Conservation (phyloP, 2,797 vertebrate genomes). For the Gadopsis marmoratus region DNA sequence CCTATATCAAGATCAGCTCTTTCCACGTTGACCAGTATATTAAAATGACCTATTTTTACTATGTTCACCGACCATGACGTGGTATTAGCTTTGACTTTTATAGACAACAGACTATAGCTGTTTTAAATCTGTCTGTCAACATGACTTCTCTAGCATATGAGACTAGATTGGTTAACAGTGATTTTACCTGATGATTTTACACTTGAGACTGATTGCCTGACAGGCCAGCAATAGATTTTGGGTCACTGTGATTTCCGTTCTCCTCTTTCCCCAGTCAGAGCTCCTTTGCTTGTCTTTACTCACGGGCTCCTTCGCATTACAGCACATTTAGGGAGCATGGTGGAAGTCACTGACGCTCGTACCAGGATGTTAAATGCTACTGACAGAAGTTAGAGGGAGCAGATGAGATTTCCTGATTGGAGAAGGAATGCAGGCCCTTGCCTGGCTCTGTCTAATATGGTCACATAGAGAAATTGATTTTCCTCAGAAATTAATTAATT, state of each 20-base stretch:
- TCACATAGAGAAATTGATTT: slow-evolving; percentile 99
- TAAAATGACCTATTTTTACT: slow-evolving; percentile 53
- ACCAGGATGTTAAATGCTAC: slow-evolving; percentile 88
- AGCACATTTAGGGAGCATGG: slow-evolving; percentile 83
- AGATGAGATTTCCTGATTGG: slow-evolving; percentile 97
- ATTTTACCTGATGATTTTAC: slow-evolving; percentile 65
- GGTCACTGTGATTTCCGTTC: slow-evolving; percentile 53
- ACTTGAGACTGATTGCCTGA: slow-evolving; percentile 73
- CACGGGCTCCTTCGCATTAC: slow-evolving; percentile 78
- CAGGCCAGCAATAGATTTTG: slow-evolving; percentile 68
- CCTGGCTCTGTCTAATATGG: slow-evolving; percentile 98
- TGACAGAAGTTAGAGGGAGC: slow-evolving; percentile 95
- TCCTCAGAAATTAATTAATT: slow-evolving; percentile 99
- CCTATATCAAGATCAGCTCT: slow-evolving; percentile 35
- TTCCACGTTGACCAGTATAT: slow-evolving; percentile 39
- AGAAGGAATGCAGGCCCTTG: slow-evolving; percentile 92
- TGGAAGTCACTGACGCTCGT: slow-evolving; percentile 79
- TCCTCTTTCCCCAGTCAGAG: slow-evolving; percentile 37
- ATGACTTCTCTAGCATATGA: slow-evolving; percentile 53
- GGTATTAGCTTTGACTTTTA: slow-evolving; percentile 55
- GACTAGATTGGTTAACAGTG: slow-evolving; percentile 60
- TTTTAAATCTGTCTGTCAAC: slow-evolving; percentile 60
- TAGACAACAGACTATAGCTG: slow-evolving; percentile 58
- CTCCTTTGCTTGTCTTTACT: slow-evolving; percentile 73
- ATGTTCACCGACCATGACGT: slow-evolving; percentile 40